Base-by-base conservation (phyloP, 2,113 vertebrate species). In the Triplophysa siluroides region DNA sequence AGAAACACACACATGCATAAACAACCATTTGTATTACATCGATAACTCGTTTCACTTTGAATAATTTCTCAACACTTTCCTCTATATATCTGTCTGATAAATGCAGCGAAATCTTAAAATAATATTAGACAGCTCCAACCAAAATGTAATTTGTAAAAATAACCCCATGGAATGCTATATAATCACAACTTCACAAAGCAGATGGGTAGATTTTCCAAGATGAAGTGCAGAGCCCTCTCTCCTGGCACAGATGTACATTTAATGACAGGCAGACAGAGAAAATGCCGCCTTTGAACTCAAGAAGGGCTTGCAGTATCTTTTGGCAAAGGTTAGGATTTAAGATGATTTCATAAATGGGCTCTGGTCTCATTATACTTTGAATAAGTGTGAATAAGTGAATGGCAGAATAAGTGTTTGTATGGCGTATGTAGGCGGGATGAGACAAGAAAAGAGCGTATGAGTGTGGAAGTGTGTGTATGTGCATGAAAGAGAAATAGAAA, bases 391-490 rank as follows among this genome's bases (percentile, higher is more conserved):
- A 75, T 75, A 75, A 75, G 60, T 75, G 73, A 80, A 67, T 63
- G 78, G 54, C 60, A 82, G 83, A 87, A 75, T 85, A 85, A 88
- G 74, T 84, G 74, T 75, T 75, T 75, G 58, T 11, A 16, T 63
- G 41, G 24, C 0, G 12, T 38, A 54, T 21, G 26, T 33, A 26
- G 61, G 62, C 29, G 75, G 60, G 26, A 52, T 65, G 45, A 65
- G n/a, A 65, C 16, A 33, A 21, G 61, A 66, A 66, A 65, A 71
- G 78, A 79, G 70, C 66, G 50, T 74, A 78, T 68, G 84, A 58
- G 70, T 73, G 70, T 52, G 47, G 24, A 86, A 88, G 47, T 52
- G 62, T 58, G 76, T 65, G 78, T 68, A 74, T 84, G 84, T 4
- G 41, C 38, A 54, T 1, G 2, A 52, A 47, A 54, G n/a, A 54